A percentile compares a stretch with the other conserved stretches of the same genome.
Evolutionary conservation across 2,797 vertebrate genomes (phyloP).

Genomic region (Hydrophis major): DNA sequence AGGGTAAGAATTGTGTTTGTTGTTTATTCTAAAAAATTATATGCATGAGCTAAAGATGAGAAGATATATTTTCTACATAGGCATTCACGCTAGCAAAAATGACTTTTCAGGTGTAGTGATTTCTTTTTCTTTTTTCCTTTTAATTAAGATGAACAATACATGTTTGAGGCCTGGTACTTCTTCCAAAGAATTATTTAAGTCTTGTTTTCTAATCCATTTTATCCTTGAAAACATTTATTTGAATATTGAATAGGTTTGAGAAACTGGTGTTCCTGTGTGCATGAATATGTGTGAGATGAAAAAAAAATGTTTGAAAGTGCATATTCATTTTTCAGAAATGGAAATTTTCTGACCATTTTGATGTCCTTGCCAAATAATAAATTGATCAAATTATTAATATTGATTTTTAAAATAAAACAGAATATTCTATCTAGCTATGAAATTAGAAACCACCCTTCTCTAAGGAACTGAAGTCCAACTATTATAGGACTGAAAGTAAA

Average conservation of each 20-base stretch:
- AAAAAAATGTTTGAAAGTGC: not conserved
- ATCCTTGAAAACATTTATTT: not conserved
- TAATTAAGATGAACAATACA: not conserved
- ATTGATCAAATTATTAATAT: not conserved
- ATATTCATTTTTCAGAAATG: not conserved
- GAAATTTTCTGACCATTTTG: not conserved
- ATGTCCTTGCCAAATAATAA: not conserved
- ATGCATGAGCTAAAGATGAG: slow-evolving; percentile 42
- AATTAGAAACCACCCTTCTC: not conserved
- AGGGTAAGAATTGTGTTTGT: slow-evolving; percentile 27
- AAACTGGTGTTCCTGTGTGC: not conserved
- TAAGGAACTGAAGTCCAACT: not conserved
- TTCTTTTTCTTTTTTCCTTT: not conserved
- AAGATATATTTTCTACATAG: slow-evolving; percentile 18
- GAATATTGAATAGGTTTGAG: not conserved
- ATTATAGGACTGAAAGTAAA: not conserved
- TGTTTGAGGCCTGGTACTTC: not conserved
- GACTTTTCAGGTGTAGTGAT: not conserved
- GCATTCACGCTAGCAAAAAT: not conserved
- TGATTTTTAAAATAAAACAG: not conserved
- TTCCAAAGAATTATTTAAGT: not conserved
- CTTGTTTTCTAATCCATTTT: not conserved
- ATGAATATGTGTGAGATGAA: not conserved
- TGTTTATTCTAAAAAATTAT: slow-evolving; percentile 45
- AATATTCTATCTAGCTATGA: not conserved